A percentile compares a stretch with the other conserved stretches of the same genome.
Conservation (phyloP, 2,113 vertebrate genomes). For the Dicerorhinus sumatrensis region DNA sequence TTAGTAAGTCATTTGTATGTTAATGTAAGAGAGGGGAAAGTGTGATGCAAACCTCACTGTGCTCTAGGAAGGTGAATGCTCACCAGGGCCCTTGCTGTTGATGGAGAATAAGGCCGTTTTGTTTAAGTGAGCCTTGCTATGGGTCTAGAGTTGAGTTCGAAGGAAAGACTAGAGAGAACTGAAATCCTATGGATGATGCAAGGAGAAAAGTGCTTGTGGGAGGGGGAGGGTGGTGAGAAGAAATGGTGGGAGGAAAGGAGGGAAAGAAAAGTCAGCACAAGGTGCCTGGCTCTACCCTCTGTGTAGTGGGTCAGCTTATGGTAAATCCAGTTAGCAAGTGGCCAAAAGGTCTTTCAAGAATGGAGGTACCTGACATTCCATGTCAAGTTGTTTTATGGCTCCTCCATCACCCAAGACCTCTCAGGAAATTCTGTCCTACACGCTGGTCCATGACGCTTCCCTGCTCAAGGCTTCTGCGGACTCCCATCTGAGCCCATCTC, state of each 20-base stretch:
- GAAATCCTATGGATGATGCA: neutral
- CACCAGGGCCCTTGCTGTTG: neutral
- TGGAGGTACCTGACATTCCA: neutral
- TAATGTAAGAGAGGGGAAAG: neutral
- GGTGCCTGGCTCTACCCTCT: neutral
- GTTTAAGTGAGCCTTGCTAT: neutral
- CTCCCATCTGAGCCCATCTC: neutral
- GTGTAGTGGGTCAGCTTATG: neutral
- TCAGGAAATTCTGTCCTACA: neutral
- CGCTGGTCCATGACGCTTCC: neutral
- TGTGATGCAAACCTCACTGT: neutral
- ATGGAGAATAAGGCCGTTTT: neutral
- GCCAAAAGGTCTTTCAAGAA: neutral
- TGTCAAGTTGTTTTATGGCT: neutral
- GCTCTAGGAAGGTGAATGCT: neutral
- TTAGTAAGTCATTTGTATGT: neutral
- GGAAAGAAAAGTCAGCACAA: neutral
- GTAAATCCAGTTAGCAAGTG: neutral
- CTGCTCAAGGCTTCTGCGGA: neutral
- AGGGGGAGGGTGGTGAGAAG: neutral
- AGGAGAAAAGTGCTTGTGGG: neutral
- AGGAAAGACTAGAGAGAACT: neutral
- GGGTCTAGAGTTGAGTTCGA: neutral
- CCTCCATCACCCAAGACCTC: neutral
- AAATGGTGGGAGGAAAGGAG: neutral